Base-by-base conservation (phyloP, 2,888 invertebrate species). In the Maniola hyperantus region DNA sequence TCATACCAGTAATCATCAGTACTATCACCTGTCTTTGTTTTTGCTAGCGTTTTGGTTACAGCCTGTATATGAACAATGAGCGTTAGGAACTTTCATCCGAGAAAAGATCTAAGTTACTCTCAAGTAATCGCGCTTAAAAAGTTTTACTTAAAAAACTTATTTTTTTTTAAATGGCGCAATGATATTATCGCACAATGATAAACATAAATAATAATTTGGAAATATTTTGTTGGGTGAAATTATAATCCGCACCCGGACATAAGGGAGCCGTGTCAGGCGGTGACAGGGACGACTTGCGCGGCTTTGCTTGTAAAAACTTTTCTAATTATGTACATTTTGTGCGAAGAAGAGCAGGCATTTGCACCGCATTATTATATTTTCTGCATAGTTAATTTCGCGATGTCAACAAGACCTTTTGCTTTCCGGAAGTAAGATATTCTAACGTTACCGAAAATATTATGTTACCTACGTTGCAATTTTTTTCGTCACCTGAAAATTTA, bases 291-390 rank as follows among this genome's bases (percentile, higher is more conserved):
- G 85, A 84, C 85, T 87, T 85, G n/a, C n/a, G 83, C 75, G 80
- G 81, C 80, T 79, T 74, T 77, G 84, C 86, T 89, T 89, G 84
- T 91, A 91, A 91, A 92, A 92, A 92, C 91, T 91, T 91, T 91
- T 87, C 87, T 92, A 91, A 91, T 91, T 91, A 91, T 89, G 86
- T 87, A 88, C 86, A 91, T 90, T 92, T 90, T 86, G 90, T 85
- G 87, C 85, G 84, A 89, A 90, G 88, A 87, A 83, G 78, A 81
- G n/a, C n/a, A n/a, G n/a, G n/a, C n/a, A n/a, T n/a, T n/a, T n/a
- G n/a, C 78, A 79, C 82, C 82, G 83, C 81, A 74, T 75, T 83
- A 83, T 89, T 88, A 89, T 88, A 87, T n/a, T 88, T 89, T 84
- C 85, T 15, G 36, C 10, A 10, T 84, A 87, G 85, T 88, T 88